phyloP scores from a whole-genome alignment of 2,797 vertebrate genomes.

The Hydrophis major region DNA sequence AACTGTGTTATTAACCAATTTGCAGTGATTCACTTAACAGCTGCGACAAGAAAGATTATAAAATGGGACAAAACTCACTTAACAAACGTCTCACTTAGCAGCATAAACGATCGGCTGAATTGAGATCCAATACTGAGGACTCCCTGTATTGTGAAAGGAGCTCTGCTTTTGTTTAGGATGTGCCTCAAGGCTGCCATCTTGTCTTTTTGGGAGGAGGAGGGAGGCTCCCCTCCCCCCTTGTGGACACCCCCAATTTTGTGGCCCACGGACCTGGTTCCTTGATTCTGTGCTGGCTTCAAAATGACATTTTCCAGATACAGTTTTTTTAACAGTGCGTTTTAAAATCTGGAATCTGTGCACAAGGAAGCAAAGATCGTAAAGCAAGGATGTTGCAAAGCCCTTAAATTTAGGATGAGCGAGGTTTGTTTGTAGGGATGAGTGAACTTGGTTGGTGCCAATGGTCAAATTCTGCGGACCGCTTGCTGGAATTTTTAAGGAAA shows the following conservation, averaged over 20 bases:
- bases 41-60: no score
- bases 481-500: background rate
- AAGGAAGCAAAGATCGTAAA: background rate
- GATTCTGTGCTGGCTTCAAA: background rate
- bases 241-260: background rate
- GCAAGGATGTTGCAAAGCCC: no score
- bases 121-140: no score
- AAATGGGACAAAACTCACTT: no score
- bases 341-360: background rate
- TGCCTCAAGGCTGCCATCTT: background rate
- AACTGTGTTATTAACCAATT: no score
- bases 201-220: background rate
- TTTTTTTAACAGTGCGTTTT: background rate
- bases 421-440: no score
- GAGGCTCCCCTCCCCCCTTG: background rate
- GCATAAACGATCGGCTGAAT: no score
- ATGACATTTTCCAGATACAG: background rate
- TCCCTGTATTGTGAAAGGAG: background rate
- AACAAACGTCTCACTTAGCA: no score
- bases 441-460: background rate
- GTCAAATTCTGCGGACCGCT: background rate
- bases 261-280: background rate
- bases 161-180: background rate
- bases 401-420: background rate
- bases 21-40: no score